phyloP scores from a whole-genome alignment of 2,888 invertebrate genomes.

The Cheilosia urbana region DNA sequence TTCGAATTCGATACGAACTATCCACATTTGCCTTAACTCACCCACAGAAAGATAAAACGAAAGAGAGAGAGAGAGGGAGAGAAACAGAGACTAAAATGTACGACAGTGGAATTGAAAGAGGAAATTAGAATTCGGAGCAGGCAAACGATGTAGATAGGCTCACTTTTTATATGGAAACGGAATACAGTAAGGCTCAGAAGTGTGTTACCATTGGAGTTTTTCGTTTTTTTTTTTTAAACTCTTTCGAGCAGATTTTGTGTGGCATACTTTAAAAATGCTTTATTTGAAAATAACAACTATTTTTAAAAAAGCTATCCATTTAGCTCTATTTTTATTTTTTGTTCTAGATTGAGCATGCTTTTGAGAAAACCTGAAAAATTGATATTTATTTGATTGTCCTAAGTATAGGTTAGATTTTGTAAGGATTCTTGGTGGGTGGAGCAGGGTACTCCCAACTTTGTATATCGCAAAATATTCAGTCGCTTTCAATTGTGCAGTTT shows the following conservation, averaged over 20 bases:
- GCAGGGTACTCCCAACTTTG: no score
- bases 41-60: not conserved
- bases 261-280: no score
- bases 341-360: not conserved
- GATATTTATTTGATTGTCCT: no score
- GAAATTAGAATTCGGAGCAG: slow-evolving; percentile 37
- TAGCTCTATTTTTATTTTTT: no score
- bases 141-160: not conserved
- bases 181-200: slow-evolving; percentile 15
- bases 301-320: no score
- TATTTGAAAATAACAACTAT: no score
- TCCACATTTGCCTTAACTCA: slow-evolving; percentile 13
- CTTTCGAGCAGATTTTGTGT: no score
- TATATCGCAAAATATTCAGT: no score
- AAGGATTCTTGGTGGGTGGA: no score
- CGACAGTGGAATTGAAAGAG: slow-evolving; percentile 1
- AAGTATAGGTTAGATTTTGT: no score
- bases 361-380: not conserved
- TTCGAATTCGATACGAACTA: slow-evolving; percentile 2
- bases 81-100: not conserved
- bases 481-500: no score
- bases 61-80: not conserved
- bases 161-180: not conserved
- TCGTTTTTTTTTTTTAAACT: no score
- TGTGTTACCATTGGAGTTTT: not conserved